phyloP scores from a whole-genome alignment of 2,888 invertebrate species.

The Leptogaster cylindrica region DNA sequence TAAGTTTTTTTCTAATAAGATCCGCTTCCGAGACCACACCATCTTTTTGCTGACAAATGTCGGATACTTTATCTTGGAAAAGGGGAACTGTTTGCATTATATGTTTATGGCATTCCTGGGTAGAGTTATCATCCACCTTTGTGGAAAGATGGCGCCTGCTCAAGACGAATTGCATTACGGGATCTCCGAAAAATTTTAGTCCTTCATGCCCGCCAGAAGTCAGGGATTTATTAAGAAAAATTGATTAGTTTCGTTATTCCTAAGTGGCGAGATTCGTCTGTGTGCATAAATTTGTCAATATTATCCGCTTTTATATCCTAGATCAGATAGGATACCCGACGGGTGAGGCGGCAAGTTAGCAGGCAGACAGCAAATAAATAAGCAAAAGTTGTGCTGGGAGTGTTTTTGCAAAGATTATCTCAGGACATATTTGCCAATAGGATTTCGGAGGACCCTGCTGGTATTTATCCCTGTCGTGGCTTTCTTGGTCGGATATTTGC shows the following conservation, averaged over 20 bases:
- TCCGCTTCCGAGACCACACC: background rate
- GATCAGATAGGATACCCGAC: conserved; percentile 20
- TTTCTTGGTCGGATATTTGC: conserved; percentile 2
- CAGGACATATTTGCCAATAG: conserved; percentile 40
- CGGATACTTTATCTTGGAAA: conserved; percentile 34
- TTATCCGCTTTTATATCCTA: conserved; percentile 42
- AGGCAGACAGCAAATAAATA: conserved; percentile 39
- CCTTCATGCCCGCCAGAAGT: conserved; percentile 25
- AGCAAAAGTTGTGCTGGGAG: conserved; percentile 35
- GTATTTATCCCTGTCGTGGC: conserved; percentile 26
- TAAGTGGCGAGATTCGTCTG: conserved; percentile 46
- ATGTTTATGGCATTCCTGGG: background rate
- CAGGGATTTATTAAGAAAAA: conserved; percentile 48
- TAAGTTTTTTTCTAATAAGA: too few relatives aligned
- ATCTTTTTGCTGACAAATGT: conserved; percentile 17
- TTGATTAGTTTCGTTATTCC: conserved; percentile 47
- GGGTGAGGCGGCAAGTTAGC: background rate
- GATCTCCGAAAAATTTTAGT: background rate
- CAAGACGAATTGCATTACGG: conserved; percentile 24
- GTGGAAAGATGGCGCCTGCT: background rate
- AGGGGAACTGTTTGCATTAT: conserved; percentile 38
- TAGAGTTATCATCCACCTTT: background rate
- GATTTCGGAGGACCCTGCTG: conserved; percentile 24
- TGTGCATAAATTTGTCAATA: conserved; percentile 48
- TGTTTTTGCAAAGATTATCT: conserved; percentile 43